Percentiles rank a stretch among this genome's conserved stretches.
Conservation (phyloP, 2,113 vertebrate genomes). For the Erythrocercus mccallii region DNA sequence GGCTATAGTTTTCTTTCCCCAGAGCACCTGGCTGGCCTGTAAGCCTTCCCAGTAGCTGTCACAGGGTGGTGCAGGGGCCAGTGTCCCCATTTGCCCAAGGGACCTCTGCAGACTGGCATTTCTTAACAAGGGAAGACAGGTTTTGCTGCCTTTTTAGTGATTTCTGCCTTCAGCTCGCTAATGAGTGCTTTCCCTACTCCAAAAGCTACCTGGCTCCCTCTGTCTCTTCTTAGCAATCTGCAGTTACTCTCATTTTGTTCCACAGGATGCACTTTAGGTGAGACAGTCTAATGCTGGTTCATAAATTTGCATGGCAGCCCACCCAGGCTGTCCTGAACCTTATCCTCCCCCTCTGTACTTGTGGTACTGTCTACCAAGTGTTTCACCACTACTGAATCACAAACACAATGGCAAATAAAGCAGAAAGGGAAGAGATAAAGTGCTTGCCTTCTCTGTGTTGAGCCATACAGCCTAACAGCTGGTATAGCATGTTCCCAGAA, state of each 20-base stretch:
- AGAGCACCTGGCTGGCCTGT: neutral
- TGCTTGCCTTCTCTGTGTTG: neutral
- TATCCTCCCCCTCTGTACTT: neutral
- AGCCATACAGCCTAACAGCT: neutral
- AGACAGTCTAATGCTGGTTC: neutral
- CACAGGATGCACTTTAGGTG: neutral
- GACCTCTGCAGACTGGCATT: neutral
- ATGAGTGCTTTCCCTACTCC: neutral
- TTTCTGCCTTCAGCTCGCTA: neutral
- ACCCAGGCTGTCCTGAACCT: neutral
- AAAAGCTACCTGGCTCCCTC: neutral
- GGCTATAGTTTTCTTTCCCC: neutral
- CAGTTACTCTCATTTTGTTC: neutral
- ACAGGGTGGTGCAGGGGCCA: neutral
- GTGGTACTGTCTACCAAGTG: neutral
- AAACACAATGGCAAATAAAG: neutral
- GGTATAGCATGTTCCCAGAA: neutral
- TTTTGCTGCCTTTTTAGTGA: neutral
- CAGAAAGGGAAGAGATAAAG: neutral
- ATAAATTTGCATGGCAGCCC: neutral
- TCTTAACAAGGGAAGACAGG: neutral
- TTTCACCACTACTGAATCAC: neutral
- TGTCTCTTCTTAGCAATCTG: neutral
- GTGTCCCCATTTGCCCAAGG: accelerated
- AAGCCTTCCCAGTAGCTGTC: neutral